Percentiles rank a stretch among this genome's conserved stretches.
These are phyloP conservation scores for Montipora foliosa DNA, from an alignment of 64 coral and sea anemone species.

Conservation along the genomic window DNA sequence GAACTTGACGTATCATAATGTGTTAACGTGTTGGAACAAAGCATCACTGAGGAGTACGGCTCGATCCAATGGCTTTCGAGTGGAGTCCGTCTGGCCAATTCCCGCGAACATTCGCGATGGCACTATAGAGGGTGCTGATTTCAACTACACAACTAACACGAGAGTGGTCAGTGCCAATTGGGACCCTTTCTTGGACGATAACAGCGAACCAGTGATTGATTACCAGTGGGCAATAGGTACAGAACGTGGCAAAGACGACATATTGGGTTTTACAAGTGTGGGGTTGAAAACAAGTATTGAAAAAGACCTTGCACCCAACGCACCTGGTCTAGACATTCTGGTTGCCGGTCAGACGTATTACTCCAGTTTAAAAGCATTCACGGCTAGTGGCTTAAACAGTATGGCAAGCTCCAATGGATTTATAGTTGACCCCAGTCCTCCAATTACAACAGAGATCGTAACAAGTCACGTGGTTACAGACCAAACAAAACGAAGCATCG, in stretches of 20 bases:
- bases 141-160: conserved; percentile 65
- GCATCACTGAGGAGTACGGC: conserved; percentile 35
- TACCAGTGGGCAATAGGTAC: conserved; percentile 81
- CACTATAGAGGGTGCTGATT: not conserved
- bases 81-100: conserved; percentile 76
- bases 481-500: not conserved
- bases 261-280: conserved; percentile 30
- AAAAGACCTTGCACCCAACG: conserved; percentile 31
- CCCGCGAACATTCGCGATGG: conserved; percentile 70
- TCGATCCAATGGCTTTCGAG: conserved; percentile 85
- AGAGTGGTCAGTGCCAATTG: conserved; percentile 78
- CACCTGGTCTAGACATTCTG: conserved; percentile 61
- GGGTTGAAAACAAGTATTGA: conserved; percentile 36
- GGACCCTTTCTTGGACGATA: conserved; percentile 62
- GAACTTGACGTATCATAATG: conserved; percentile 44
- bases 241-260: conserved; percentile 19
- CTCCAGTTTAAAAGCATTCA: conserved; percentile 58
- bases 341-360: conserved; percentile 68
- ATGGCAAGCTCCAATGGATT: conserved; percentile 59
- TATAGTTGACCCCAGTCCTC: conserved; percentile 68
- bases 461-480: conserved; percentile 53
- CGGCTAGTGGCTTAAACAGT: conserved; percentile 33
- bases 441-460: conserved; percentile 34
- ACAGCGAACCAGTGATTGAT: conserved; percentile 44
- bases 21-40: conserved; percentile 76